Evolutionary conservation across 64 coral and sea anemone species (phyloP), one percentile per base, ranked within the genome.

Genomic region (Montipora cactus): DNA sequence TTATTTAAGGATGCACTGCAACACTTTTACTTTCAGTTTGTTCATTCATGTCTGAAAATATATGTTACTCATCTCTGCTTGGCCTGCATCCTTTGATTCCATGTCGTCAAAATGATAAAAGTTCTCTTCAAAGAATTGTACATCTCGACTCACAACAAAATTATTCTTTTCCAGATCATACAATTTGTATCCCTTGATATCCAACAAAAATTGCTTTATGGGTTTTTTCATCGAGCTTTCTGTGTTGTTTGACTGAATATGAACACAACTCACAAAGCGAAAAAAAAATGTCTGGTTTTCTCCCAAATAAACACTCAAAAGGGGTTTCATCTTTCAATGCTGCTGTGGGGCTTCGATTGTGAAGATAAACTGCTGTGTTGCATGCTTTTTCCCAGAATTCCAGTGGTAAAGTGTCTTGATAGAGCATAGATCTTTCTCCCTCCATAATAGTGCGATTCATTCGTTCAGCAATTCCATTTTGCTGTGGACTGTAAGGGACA

Each of bases 401-500:
- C 52, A 57, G 77, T n/a, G 96, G 74, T 50, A 98, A 92, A 7
- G 79, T 90, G 37, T 83, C 89, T 64, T 98, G 50, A 76, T 95
- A 98, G 12, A 98, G 71, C 93, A 98, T 95, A 68, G 93, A 98
- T 92, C 93, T 95, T 20, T 89, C 93, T 90, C 84, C 77, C 81
- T 93, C 93, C 79, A 98, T 74, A 16, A 95, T 80, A 12, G 44
- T 98, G 61, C 80, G 93, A 74, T 98, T 98, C 83, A 98, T 79
- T n/a, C 87, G 51, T 79, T 98, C 90, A 75, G 93, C 96, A 44
- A 98, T 80, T 73, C 96, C 96, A 87, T 95, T 95, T 81, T 98
- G 92, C 50, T 98, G 88, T 89, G 93, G 96, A 77, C 93, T 83
- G 77, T 98, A 95, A 25, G 93, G 93, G 58, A 89, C 95, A 61